Conservation (phyloP, 2,113 vertebrate species). For the Gallinago jamesoni region DNA sequence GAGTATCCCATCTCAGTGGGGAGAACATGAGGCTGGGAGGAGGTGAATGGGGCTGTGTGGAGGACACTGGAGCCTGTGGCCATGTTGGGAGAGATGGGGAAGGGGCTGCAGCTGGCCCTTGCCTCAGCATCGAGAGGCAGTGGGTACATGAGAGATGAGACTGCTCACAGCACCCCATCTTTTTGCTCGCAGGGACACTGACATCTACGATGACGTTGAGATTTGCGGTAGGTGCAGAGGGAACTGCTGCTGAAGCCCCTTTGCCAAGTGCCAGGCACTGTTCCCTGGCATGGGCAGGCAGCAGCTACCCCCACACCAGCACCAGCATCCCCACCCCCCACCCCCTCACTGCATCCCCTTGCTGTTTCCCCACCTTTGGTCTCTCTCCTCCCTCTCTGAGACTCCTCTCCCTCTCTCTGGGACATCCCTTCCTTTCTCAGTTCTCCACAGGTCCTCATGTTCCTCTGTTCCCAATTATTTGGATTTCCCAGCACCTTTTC, state of each 20-base stretch:
- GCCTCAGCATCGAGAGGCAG: accelerated
- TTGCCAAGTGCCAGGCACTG: accelerated
- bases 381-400: background rate
- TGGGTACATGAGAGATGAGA: background rate
- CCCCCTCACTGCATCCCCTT: background rate
- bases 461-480: background rate
- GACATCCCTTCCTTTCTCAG: background rate
- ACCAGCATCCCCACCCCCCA: background rate
- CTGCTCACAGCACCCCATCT: background rate
- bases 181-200: conserved; percentile 75
- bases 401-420: background rate
- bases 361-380: background rate
- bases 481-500: background rate
- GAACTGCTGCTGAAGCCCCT: background rate
- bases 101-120: background rate
- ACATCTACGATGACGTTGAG: conserved; percentile 84
- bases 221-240: conserved; percentile 60
- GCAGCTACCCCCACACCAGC: background rate
- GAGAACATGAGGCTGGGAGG: background rate
- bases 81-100: background rate
- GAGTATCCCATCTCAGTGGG: background rate
- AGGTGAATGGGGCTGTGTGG: accelerated
- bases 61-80: background rate
- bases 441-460: background rate
- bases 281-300: background rate